Evolutionary conservation across 2,888 invertebrate genomes (phyloP).

Genomic region (Plagiodera versicolora): DNA sequence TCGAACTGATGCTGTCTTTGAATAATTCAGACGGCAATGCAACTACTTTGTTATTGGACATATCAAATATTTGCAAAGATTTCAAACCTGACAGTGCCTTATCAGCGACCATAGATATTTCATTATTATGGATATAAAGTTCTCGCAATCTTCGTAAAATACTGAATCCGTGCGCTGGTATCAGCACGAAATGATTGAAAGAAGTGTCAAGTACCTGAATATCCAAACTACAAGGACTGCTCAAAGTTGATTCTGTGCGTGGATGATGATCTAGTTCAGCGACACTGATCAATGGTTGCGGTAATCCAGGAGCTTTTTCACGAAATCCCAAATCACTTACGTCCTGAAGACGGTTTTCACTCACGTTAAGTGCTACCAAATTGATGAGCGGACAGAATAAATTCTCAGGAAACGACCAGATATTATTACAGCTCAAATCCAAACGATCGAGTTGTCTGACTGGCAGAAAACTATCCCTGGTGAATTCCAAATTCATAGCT

Average conservation of each 20-base stretch:
- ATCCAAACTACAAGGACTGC: constrained; percentile 71
- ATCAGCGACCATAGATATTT: constrained; percentile 85
- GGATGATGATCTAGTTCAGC: constrained; percentile 60
- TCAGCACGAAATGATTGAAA: constrained; percentile 79
- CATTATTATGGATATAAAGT: constrained; percentile 84
- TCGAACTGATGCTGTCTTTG: constrained; percentile 73
- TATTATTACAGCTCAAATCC: constrained; percentile 85
- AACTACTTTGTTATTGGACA: constrained; percentile 88
- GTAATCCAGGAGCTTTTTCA: constrained; percentile 64
- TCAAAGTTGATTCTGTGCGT: constrained; percentile 44
- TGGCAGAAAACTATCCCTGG: constrained; percentile 74
- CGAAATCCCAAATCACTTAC: constrained; percentile 84
- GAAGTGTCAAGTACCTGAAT: constrained; percentile 83
- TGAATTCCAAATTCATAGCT: constrained; percentile 80
- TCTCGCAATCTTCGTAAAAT: constrained; percentile 75
- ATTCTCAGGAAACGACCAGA: constrained; percentile 85
- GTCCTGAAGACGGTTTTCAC: constrained; percentile 85
- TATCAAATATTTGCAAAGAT: constrained; percentile 80
- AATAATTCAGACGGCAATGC: constrained; percentile 86
- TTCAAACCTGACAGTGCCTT: constrained; percentile 79
- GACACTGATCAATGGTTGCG: constrained; percentile 67
- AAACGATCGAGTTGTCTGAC: constrained; percentile 79
- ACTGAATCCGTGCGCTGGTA: constrained; percentile 83
- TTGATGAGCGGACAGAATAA: constrained; percentile 82
- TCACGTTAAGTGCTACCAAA: constrained; percentile 79